Evolutionary conservation across 2,888 invertebrate genomes (phyloP), one percentile per base, ranked within the genome.

Genomic region (Meandrusa payeni): DNA sequence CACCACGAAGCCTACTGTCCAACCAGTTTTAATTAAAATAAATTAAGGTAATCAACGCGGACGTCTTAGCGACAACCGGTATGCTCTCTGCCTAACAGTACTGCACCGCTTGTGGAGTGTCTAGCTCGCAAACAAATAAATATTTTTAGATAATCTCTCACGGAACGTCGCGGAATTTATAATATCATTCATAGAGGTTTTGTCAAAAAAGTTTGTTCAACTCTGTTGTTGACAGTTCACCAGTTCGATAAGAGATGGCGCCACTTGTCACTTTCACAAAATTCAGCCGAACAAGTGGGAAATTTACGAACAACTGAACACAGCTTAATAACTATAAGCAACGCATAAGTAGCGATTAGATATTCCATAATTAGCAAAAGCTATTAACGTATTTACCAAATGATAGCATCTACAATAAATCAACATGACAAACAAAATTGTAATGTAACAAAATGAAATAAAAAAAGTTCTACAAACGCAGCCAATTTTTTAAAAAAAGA

Each of bases 11-110:
- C 50, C 50, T 51, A 54, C 47, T 47, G 47, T 46, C 38, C 41
- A 50, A 53, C 55, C 55, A 51, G 50, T 54, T 57, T 52, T 61
- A 61, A 61, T 61, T 60, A 61, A 55, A 61, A 60, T 59, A 56
- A 56, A 61, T 60, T 60, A 55, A 51, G 26, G 47, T 47, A 50
- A 58, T 57, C 51, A 51, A 51, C 38, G 32, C 38, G 24, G 20
- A 9, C 20, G 24, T 13, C 20, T 7, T 22, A 23, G 39, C 7
- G 15, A 37, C 43, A 43, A 43, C 43, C 43, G 43, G 43, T 37
- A 43, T 6, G 9, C 23, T 2, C 12, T 6, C 15, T 10, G 9
- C 5, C 20, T 43, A 43, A 43, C 43, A 43, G 43, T 38, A 43
- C 20, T 15, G 32, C 43, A 38, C 32, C 10, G 38, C 6, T 13